phyloP scores from a whole-genome alignment of 2,888 invertebrate species.

The Gisinianus flammeolus region DNA sequence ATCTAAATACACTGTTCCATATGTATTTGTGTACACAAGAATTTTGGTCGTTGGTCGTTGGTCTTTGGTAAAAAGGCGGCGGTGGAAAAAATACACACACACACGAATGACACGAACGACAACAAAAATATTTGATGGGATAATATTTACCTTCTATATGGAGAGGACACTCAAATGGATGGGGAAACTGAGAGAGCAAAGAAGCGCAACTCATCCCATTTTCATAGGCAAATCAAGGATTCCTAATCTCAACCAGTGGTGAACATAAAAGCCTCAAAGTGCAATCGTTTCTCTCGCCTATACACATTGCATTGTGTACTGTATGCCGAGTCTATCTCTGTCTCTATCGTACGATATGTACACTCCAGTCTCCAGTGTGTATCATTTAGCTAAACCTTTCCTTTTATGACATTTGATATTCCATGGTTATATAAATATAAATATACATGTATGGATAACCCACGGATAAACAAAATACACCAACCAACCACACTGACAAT shows the following conservation, averaged over 20 bases:
- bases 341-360: too few species aligned
- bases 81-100: not conserved
- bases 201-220: conserved; percentile 14
- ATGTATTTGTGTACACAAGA: too few species aligned
- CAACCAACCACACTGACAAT: too few species aligned
- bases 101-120: conserved; percentile 4
- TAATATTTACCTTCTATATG: conserved; percentile 24
- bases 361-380: too few species aligned
- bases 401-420: not conserved
- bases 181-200: conserved; percentile 8
- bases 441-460: too few species aligned
- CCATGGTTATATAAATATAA: too few species aligned
- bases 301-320: too few species aligned
- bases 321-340: too few species aligned
- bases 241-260: conserved; percentile 26
- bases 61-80: not conserved
- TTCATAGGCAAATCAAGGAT: conserved; percentile 37
- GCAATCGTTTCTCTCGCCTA: conserved; percentile 31
- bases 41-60: not conserved
- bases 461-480: too few species aligned
- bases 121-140: conserved; percentile 35
- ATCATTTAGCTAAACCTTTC: conserved; percentile 1
- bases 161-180: not conserved
- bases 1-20: not conserved
- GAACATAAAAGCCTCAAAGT: conserved; percentile 45